phyloP scores from a whole-genome alignment of 2,797 vertebrate species.

The Sphaeramia orbicularis region DNA sequence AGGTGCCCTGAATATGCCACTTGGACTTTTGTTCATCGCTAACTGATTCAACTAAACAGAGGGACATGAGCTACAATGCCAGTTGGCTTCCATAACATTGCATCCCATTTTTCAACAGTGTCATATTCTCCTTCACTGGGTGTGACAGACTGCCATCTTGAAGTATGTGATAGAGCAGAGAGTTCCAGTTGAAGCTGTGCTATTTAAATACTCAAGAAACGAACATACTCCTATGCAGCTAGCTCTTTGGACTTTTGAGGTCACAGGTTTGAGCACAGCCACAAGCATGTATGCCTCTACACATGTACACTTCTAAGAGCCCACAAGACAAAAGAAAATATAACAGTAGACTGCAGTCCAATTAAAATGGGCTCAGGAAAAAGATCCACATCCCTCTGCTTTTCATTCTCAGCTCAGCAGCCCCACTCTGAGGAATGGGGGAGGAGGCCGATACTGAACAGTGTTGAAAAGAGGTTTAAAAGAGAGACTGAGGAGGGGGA shows the following conservation, averaged over 20 bases:
- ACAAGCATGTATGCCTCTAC: constrained; percentile 1
- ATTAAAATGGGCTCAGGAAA: constrained; percentile 56
- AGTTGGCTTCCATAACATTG: constrained; percentile 12
- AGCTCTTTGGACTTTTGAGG: constrained; percentile 35
- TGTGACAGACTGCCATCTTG: constrained; percentile 42
- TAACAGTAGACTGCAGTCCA: constrained; percentile 49
- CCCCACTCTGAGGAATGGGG: constrained; percentile 51
- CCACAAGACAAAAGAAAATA: constrained; percentile 23
- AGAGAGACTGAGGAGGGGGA: not conserved
- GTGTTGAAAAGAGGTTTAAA: not conserved
- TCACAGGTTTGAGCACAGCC: constrained; percentile 18
- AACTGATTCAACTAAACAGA: constrained; percentile 25
- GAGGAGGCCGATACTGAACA: constrained; percentile 11
- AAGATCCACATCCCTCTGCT: constrained; percentile 5
- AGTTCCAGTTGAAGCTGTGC: constrained; percentile 16
- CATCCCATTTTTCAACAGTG: constrained; percentile 14
- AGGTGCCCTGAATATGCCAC: constrained; percentile 20
- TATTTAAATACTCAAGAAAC: constrained; percentile 38
- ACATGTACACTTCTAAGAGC: constrained; percentile 4
- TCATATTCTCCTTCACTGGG: constrained; percentile 25
- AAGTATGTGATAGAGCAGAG: constrained; percentile 12
- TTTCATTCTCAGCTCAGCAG: constrained; percentile 59
- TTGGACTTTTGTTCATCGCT: constrained; percentile 7
- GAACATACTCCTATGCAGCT: constrained; percentile 34
- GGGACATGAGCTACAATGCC: constrained; percentile 21